Conservation (phyloP, 1,140 invertebrate genomes). For the Archivesica marissinica region DNA sequence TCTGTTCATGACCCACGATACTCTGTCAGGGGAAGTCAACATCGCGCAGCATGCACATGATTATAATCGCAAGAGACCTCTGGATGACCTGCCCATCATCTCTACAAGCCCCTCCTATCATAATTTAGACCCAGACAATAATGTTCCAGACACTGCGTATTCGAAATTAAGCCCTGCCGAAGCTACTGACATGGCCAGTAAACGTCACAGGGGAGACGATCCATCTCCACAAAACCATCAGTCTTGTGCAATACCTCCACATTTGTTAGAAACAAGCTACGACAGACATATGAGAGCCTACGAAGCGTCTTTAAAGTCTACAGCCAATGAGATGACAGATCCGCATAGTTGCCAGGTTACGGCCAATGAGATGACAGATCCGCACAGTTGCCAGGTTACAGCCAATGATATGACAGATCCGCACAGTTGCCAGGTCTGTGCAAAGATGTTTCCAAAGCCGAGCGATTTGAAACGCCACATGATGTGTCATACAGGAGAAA, state of each 20-base stretch:
- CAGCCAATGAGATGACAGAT: not conserved
- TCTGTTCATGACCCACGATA: constrained; percentile 74
- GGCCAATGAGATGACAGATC: no score
- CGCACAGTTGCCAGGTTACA: not conserved
- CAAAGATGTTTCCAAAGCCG: constrained; percentile 77
- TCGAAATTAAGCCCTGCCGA: not conserved
- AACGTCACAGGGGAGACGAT: not conserved
- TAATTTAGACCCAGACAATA: no score
- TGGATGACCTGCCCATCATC: not conserved
- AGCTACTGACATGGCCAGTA: constrained; percentile 14
- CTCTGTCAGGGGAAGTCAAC: constrained; percentile 28
- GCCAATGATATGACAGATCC: not conserved
- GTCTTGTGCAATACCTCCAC: constrained; percentile 37
- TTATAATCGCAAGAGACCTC: constrained; percentile 34
- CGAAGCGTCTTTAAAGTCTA: not conserved
- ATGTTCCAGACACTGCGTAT: not conserved
- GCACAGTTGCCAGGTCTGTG: constrained; percentile 63
- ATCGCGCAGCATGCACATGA: constrained; percentile 31
- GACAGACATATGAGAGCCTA: constrained; percentile 17
- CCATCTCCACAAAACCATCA: not conserved
- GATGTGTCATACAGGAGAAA: constrained; percentile 82
- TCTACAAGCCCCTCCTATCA: constrained; percentile 8
- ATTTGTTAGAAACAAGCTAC: constrained; percentile 29
- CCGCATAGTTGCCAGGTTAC: constrained; percentile 4
- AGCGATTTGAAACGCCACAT: constrained; percentile 82